Evolutionary conservation across 2,888 invertebrate species (phyloP), one percentile per base, ranked within the genome.

Genomic region (Eustalomyia histrio): DNA sequence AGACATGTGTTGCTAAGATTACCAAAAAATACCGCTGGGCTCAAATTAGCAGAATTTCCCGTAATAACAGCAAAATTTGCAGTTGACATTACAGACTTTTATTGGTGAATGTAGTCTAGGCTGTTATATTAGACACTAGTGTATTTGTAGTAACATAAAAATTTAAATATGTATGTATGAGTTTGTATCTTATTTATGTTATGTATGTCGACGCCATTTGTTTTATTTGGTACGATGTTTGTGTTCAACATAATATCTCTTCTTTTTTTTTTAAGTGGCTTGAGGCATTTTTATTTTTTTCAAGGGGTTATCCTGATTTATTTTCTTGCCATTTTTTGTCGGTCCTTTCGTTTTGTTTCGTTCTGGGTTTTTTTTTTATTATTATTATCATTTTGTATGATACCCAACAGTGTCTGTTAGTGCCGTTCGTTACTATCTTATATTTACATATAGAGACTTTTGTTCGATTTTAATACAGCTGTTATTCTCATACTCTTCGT

Each of bases 171-270:
- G 57, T 57, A n/a, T n/a, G n/a, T n/a, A n/a, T n/a, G n/a, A n/a
- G n/a, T 29, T 3, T n/a, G 29, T 14, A 33, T 17, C 21, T 73
- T 57, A 33, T 81, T 71, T 71, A 29, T 78, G 67, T n/a, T n/a
- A 47, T 78, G 67, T 75, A 71, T 75, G 74, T 67, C 76, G 74
- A 81, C 76, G 65, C 74, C 71, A 78, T 78, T 78, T 74, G 67
- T 78, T 78, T 75, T 78, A 74, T 78, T 78, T 81, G 65, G 24
- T 61, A 60, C 21, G 43, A 18, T 55, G 14, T 47, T 61, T 50
- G 60, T 53, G 60, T 65, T 52, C 71, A 65, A 78, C 43, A 65
- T 73, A 52, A 33, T 81, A 63, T 74, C 71, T 78, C 33, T 63
- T 50, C 61, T 7, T 29, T 29, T 21, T 29, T 21, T 21, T 29